Conservation (phyloP, 1,140 invertebrate genomes). For the Patella vulgata region DNA sequence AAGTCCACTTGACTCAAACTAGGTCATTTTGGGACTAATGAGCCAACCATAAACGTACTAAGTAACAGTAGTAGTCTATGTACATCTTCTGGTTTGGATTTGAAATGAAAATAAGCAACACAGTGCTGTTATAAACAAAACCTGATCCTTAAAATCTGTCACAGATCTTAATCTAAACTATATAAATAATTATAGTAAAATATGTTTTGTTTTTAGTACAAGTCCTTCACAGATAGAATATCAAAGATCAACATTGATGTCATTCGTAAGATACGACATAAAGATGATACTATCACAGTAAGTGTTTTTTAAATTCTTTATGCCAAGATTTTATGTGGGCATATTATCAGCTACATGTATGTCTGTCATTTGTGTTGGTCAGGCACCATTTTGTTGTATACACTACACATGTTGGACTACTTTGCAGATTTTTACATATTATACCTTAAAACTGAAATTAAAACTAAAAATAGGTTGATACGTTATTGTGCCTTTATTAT, state of each 20-base stretch:
- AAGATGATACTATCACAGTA: slow-evolving; percentile 68
- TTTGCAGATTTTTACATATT: neutral
- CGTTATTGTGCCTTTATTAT: too few species aligned
- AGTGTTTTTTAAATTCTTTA: slow-evolving; percentile 49
- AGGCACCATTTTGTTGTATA: neutral
- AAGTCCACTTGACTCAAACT: too few species aligned
- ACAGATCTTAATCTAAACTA: too few species aligned
- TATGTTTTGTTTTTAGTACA: slow-evolving; percentile 76
- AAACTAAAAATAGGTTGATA: neutral
- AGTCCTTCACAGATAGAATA: slow-evolving; percentile 85
- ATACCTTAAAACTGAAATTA: neutral
- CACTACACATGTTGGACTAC: too few species aligned
- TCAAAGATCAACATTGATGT: slow-evolving; percentile 84
- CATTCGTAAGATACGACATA: slow-evolving; percentile 77
- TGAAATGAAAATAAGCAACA: too few species aligned
- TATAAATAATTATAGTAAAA: too few species aligned
- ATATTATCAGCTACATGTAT: neutral
- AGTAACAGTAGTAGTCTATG: too few species aligned
- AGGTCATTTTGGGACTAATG: too few species aligned
- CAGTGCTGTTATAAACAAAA: too few species aligned
- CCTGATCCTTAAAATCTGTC: too few species aligned
- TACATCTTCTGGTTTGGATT: too few species aligned
- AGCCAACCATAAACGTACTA: too few species aligned
- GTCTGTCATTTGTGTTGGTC: neutral
- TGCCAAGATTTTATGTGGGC: neutral